Base-by-base conservation (phyloP, 2,888 invertebrate genomes). In the Cheilosia variabilis region DNA sequence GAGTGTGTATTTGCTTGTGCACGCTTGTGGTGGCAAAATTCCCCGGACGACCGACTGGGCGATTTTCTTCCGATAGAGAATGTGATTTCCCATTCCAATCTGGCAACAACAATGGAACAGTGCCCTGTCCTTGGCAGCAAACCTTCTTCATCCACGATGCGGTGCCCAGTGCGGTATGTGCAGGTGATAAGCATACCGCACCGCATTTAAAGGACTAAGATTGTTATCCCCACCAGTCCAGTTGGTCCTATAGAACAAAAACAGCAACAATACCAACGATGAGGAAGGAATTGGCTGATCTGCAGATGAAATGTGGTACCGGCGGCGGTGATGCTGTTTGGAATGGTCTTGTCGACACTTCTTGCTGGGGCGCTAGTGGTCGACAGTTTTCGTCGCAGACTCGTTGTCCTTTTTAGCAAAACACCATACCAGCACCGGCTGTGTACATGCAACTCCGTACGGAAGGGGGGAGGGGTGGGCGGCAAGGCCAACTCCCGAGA, bases 221-320 rank as follows among this genome's bases (percentile, higher is more conserved):
- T 83, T 72, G 82, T 78, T 78, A 83, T 83, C 82, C 72, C 34
- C 34, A 17, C 45, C 31, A 34, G 60, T 62, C 62, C 31, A 31
- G 57, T 24, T 53, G 45, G 69, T 57, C 76, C 62, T 31, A 9
- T 9, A 9, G 2, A 34, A 34, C 62, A 37, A 50, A 41, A n/a
- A 19, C 50, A 31, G 15, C 52, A 24, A 50, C 50, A 37, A 47
- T 45, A 34, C 53, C 60, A 24, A 53, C 45, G 77, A 66, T 4
- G 50, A 62, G 34, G 43, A 45, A n/a, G 27, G 45, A 53, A 37
- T 71, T 66, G 55, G 73, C 57, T 68, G 79, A 79, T 84, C 83
- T 84, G 83, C 63, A 73, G 79, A 58, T 84, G 83, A 84, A 84
- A 79, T 84, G 83, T 84, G 83, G 83, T 72, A 31, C 68, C 72